Percentiles rank a stretch among this genome's conserved stretches.
Evolutionary conservation across 2,797 vertebrate species (phyloP).

Genomic region (Anguilla marmorata): DNA sequence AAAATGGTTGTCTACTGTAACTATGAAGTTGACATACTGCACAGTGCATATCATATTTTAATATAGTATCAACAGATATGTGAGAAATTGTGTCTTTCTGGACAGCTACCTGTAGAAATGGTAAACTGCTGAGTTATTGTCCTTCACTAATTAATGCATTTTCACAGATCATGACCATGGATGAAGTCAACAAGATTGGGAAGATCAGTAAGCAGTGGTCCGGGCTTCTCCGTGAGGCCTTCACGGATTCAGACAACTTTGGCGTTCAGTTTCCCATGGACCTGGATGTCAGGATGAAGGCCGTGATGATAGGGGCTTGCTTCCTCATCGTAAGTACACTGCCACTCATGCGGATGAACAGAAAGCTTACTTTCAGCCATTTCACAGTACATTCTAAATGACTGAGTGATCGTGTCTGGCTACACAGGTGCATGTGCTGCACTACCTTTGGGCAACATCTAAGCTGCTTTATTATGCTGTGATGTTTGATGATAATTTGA

Average conservation of each 20-base stretch:
- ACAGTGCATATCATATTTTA: background rate
- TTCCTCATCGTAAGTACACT: slow-evolving; percentile 90
- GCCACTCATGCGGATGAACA: background rate
- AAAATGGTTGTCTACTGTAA: background rate
- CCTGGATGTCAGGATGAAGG: slow-evolving; percentile 92
- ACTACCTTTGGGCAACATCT: background rate
- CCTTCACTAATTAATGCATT: background rate
- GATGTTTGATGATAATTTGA: background rate
- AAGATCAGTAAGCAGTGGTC: slow-evolving; percentile 98
- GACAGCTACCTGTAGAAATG: background rate
- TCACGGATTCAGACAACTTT: slow-evolving; percentile 94
- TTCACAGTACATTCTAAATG: background rate
- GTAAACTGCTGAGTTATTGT: background rate
- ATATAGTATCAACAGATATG: background rate
- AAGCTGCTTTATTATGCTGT: background rate
- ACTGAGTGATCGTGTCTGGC: background rate
- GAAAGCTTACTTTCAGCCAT: background rate
- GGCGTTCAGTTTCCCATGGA: slow-evolving; percentile 93
- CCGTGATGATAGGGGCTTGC: slow-evolving; percentile 92
- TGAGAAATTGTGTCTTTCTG: background rate
- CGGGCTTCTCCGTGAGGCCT: slow-evolving; percentile 87
- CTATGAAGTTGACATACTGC: background rate
- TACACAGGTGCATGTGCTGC: background rate
- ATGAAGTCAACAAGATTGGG: slow-evolving; percentile 87
- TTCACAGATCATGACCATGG: slow-evolving; percentile 84